Percentiles rank a stretch among this genome's conserved stretches.
These are phyloP conservation scores for Lagodon rhomboides DNA, from an alignment of 2,797 vertebrate species.

Conservation along the genomic window DNA sequence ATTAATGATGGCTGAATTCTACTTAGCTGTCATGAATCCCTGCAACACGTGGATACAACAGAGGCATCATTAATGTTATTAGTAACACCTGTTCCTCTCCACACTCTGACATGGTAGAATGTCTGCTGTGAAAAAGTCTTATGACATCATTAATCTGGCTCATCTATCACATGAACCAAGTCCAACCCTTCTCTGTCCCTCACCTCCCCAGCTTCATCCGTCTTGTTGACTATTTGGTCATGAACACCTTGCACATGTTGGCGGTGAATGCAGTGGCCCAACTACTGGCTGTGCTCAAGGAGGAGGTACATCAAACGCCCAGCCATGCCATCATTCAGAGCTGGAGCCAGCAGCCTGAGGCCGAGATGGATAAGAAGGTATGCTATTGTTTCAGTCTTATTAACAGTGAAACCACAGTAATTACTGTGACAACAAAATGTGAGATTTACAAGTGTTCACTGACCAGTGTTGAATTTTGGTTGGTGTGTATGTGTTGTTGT, in stretches of 20 bases:
- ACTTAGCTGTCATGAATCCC: background rate
- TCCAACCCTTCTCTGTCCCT: background rate
- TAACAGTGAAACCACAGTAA: background rate
- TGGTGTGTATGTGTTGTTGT: slow-evolving; percentile 4
- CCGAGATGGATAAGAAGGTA: slow-evolving; percentile 79
- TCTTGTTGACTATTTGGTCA: slow-evolving; percentile 89
- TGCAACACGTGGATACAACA: background rate
- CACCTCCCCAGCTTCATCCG: slow-evolving; percentile 87
- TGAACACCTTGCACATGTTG: slow-evolving; percentile 87
- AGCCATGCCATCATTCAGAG: slow-evolving; percentile 80
- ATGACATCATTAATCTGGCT: background rate
- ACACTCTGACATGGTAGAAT: background rate
- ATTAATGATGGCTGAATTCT: background rate
- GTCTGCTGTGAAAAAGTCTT: background rate
- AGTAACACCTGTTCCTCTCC: background rate
- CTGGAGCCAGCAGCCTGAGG: slow-evolving; percentile 73
- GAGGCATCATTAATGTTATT: background rate
- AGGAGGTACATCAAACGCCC: slow-evolving; percentile 83
- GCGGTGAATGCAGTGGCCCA: slow-evolving; percentile 83
- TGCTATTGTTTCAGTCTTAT: background rate
- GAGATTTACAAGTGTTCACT: background rate
- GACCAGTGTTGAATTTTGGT: background rate
- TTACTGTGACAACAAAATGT: background rate
- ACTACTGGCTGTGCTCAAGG: slow-evolving; percentile 83
- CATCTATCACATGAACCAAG: background rate